Evolutionary conservation across 2,113 vertebrate species (phyloP), one percentile per base, ranked within the genome.

Genomic region (Picathartes gymnocephalus): DNA sequence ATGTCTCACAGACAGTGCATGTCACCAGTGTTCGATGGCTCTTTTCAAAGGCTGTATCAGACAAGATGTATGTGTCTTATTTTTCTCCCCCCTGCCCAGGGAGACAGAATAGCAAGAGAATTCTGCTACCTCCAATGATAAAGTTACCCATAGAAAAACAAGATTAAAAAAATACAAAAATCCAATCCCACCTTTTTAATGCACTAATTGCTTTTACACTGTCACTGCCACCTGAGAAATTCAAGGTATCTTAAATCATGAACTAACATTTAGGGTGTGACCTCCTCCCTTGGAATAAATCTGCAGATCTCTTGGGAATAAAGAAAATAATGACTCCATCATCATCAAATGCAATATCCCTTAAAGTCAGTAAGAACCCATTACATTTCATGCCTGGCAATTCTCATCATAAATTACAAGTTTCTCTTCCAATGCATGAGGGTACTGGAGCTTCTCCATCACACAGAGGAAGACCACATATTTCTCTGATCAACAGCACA

Each of bases 81-180:
- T 51, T 30, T 44, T 28, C 4, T 7, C 5, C 18, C 10, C 14
- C 0, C 6, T 53, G 1, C n/a, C 10, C 6, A 47, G 35, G 13
- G 28, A 90, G 25, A 47, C 14, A 82, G 65, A 90, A 76, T 15
- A 86, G 24, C 20, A 76, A 76, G n/a, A 51, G 15, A 57, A 37
- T 86, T 61, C 24, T 56, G 21, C 62, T 77, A 62, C 31, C 17
- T 82, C 15, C 48, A 40, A 22, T 45, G 57, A 54, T 5, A 88
- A 85, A 82, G 82, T 42, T 33, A 50, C 12, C 20, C 18, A 50
- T 5, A 44, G 28, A 48, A 82, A 78, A 81, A 62, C 6, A 61
- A 22, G 15, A 42, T 47, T 10, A 9, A 79, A 91, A 86, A 72
- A 50, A 33, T 17, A 25, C 2, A 3, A 58, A 73, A 74, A 74